These are phyloP conservation scores for Conistra vaccinii DNA, from an alignment of 2,888 invertebrate genomes.

Conservation along the genomic window DNA sequence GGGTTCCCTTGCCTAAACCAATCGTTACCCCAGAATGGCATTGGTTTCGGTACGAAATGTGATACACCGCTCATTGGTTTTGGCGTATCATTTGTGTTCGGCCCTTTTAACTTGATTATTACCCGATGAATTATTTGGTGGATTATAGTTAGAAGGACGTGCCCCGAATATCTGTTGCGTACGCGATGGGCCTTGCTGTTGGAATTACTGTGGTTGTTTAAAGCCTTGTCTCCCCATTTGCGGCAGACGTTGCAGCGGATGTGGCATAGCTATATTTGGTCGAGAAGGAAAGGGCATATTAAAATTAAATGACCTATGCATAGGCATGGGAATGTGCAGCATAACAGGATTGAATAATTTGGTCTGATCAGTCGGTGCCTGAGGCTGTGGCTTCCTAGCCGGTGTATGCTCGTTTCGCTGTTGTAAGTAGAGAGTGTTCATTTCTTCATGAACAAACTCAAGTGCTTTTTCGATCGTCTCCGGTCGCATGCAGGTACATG, in stretches of 20 bases:
- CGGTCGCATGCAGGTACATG: no score
- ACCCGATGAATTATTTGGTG: no score
- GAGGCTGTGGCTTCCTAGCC: slow-evolving; percentile 1
- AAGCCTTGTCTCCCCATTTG: slow-evolving; percentile 3
- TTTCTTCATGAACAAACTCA: slow-evolving; percentile 42
- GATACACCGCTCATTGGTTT: no score
- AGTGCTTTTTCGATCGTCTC: no score
- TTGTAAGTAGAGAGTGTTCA: slow-evolving; percentile 56
- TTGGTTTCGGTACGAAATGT: no score
- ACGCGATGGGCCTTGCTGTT: neutral
- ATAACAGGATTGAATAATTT: slow-evolving; percentile 8
- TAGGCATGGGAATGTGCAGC: neutral
- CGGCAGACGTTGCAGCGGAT: neutral
- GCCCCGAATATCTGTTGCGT: neutral
- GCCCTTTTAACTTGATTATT: no score
- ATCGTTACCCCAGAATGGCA: no score
- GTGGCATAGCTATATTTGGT: slow-evolving; percentile 4
- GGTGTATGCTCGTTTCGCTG: slow-evolving; percentile 34
- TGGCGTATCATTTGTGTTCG: no score
- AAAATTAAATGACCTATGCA: slow-evolving; percentile 2
- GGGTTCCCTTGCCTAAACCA: no score
- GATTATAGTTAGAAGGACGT: neutral
- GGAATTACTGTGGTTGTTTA: neutral
- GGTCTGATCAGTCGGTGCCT: slow-evolving; percentile 2
- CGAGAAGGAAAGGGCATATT: slow-evolving; percentile 3